Base-by-base conservation (phyloP, 2,888 invertebrate species). In the Hydropsyche betteni region DNA sequence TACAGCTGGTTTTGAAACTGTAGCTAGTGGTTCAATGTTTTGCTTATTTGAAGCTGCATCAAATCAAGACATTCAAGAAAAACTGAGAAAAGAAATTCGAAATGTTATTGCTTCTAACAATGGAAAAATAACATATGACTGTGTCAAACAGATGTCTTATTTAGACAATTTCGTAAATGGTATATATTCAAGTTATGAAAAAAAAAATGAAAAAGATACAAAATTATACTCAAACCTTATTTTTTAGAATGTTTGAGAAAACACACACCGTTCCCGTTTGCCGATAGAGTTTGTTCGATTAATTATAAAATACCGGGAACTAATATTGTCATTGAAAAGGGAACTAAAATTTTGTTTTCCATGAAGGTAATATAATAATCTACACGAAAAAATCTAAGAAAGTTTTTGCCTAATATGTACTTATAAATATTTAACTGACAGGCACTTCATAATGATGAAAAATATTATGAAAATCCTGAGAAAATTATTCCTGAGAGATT, bases 1-100 rank as follows among this genome's bases (percentile, higher is more conserved):
- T 77, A 79, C 82, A 5, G 84, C 82, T 69, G 84, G 84, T 1
- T 84, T 82, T 79, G 84, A 84, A 77, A 84, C 83, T 5, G 82
- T 83, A 0, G 82, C 83, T 5, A 82, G 83, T 8, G 81, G 82
- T 0, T 79, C 82, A 38, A 81, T 81, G 55, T 82, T 81, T 70
- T 80, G 80, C 36, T 77, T 82, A 0, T 83, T 82, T 76, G 81
- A 82, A 72, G 78, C 83, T 14, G 83, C 84, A 3, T 75, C 79
- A n/a, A 80, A 84, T 74, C 81, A 79, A 8, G 81, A 81, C 2
- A 78, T 83, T 5, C 84, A 84, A 75, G 80, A 81, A 14, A 81
- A 78, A 75, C 76, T 83, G n/a, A 80, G 81, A 53, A 64, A 81
- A 50, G 84, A 84, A 79, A 81, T 84, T n/a, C 80, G 81, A 5